These are phyloP conservation scores for Sciurus niger DNA, from an alignment of 2,113 vertebrate species.

Conservation along the genomic window DNA sequence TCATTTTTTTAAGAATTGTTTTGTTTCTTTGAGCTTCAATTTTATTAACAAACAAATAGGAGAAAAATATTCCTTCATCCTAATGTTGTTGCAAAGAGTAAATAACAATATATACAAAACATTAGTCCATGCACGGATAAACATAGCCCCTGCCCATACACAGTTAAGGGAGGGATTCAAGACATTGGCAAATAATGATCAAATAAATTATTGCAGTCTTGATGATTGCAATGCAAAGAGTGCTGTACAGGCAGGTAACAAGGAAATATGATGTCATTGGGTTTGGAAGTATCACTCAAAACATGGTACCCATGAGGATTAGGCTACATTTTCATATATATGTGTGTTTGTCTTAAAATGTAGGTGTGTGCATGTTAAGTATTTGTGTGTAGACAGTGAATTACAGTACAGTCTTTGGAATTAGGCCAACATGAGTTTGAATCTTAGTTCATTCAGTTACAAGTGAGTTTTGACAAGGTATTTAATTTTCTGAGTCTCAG, in stretches of 20 bases:
- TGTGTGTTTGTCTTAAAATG: not conserved
- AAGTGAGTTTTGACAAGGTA: not conserved
- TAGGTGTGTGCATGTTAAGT: not conserved
- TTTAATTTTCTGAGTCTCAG: slow-evolving; percentile 35
- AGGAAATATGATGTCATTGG: not conserved
- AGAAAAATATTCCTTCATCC: not conserved
- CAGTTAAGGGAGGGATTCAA: not conserved
- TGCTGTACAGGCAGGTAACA: not conserved
- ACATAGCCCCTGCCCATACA: not conserved
- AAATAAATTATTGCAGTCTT: not conserved
- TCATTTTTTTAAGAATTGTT: not conserved
- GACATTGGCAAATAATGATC: not conserved
- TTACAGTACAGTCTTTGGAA: not conserved
- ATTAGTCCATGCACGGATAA: not conserved
- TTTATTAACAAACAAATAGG: not conserved
- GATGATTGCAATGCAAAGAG: not conserved
- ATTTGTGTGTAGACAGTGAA: not conserved
- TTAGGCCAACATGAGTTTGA: not conserved
- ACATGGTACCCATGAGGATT: not conserved
- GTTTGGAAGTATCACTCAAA: not conserved
- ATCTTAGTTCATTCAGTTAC: not conserved
- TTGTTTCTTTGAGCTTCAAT: not conserved
- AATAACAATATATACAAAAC: not conserved
- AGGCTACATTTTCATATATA: not conserved
- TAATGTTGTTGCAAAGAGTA: not conserved